Evolutionary conservation across 2,888 invertebrate genomes (phyloP).

Genomic region (Philaethria dido): DNA sequence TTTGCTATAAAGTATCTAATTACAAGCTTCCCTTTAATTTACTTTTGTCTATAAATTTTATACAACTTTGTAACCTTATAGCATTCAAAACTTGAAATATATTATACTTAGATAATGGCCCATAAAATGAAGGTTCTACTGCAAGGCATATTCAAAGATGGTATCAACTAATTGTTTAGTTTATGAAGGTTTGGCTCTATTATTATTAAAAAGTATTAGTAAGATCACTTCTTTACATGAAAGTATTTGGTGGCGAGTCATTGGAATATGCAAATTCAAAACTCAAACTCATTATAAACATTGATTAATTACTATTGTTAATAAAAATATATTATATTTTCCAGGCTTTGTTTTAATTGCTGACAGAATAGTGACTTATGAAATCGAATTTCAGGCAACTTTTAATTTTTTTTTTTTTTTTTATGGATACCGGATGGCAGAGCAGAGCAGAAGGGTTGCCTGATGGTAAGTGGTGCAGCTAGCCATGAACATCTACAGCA

Average conservation of each 20-base stretch:
- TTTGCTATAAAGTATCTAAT: background rate
- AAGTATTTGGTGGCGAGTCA: constrained; percentile 4
- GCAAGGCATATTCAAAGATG: constrained; percentile 39
- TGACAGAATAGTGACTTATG: too few species aligned
- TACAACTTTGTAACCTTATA: constrained; percentile 19
- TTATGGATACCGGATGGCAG: too few species aligned
- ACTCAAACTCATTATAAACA: too few species aligned
- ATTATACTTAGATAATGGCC: constrained; percentile 40
- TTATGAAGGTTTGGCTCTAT: constrained; percentile 39
- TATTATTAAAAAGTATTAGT: constrained; percentile 35
- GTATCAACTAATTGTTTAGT: constrained; percentile 37
- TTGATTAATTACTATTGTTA: too few species aligned
- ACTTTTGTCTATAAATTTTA: background rate
- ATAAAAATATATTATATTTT: too few species aligned
- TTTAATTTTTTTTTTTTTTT: too few species aligned
- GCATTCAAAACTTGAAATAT: constrained; percentile 36
- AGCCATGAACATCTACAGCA: too few species aligned
- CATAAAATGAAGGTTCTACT: constrained; percentile 42
- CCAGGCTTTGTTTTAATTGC: too few species aligned
- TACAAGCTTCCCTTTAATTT: background rate
- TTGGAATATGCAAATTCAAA: background rate
- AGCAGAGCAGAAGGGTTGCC: too few species aligned
- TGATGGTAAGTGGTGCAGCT: too few species aligned
- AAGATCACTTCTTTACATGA: constrained; percentile 19
- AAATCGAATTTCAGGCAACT: too few species aligned